A percentile compares a stretch with the other conserved stretches of the same genome.
Conservation (phyloP, 2,888 invertebrate species). For the Brenthis daphne region DNA sequence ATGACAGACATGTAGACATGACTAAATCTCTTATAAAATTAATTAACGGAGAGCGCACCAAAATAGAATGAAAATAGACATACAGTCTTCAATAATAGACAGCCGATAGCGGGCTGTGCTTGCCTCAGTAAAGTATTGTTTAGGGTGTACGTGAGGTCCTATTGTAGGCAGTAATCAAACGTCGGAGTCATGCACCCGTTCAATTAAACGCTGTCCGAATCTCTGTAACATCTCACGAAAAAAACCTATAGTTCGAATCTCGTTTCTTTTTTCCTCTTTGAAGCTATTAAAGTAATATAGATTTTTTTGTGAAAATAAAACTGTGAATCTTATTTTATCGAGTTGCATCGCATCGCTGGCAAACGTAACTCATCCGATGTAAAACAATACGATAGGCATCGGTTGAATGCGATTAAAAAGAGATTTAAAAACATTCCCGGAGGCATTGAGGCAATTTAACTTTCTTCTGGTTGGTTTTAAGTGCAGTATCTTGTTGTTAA, state of each 20-base stretch:
- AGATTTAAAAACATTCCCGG: slow-evolving; percentile 59
- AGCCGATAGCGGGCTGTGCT: slow-evolving; percentile 14
- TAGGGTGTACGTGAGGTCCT: slow-evolving; percentile 61
- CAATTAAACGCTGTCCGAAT: slow-evolving; percentile 69
- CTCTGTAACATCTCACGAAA: slow-evolving; percentile 64
- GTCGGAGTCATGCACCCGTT: slow-evolving; percentile 68
- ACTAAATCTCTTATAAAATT: background rate
- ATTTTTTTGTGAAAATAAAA: slow-evolving; percentile 64
- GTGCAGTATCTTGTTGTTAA: slow-evolving; percentile 70
- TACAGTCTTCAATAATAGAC: slow-evolving; percentile 23
- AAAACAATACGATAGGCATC: slow-evolving; percentile 76
- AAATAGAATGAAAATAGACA: slow-evolving; percentile 14
- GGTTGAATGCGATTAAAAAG: slow-evolving; percentile 64
- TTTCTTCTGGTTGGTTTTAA: slow-evolving; percentile 64
- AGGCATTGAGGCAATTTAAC: slow-evolving; percentile 61
- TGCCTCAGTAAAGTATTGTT: slow-evolving; percentile 48
- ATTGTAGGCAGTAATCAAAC: slow-evolving; percentile 72
- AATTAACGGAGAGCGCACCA: slow-evolving; percentile 1
- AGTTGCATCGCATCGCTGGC: slow-evolving; percentile 58
- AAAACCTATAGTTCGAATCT: slow-evolving; percentile 61
- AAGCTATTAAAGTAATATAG: slow-evolving; percentile 74
- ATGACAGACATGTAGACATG: too few relatives aligned
- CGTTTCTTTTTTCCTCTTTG: slow-evolving; percentile 61
- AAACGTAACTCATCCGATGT: slow-evolving; percentile 70
- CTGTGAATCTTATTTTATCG: slow-evolving; percentile 70